Evolutionary conservation across 1,140 invertebrate species (phyloP).

Genomic region (Colletes gigas): DNA sequence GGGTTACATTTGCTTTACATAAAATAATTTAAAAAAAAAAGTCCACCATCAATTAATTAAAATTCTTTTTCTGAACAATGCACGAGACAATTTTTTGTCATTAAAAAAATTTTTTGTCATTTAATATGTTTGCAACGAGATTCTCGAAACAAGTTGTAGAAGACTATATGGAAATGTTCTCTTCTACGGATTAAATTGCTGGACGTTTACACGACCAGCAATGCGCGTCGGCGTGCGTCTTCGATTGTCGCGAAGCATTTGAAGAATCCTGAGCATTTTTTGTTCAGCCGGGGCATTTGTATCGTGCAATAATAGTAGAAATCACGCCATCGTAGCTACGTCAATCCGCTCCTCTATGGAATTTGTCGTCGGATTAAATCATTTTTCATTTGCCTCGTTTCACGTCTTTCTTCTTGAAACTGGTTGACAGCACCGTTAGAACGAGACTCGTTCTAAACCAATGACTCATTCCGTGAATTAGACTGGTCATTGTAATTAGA

Average conservation of each 20-base stretch:
- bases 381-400: neutral
- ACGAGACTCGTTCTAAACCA: no score
- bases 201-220: neutral
- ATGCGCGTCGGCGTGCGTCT: constrained; percentile 1
- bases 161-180: neutral
- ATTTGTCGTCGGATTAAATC: neutral
- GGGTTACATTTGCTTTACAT: no score
- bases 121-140: neutral
- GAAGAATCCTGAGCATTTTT: constrained; percentile 13
- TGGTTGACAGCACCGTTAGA: no score
- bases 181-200: neutral
- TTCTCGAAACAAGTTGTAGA: neutral
- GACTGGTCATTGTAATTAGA: no score
- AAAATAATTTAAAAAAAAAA: no score
- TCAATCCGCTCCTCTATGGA: neutral
- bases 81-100: no score
- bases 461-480: no score
- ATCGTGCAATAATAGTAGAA: neutral
- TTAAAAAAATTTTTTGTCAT: no score
- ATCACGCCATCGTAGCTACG: neutral
- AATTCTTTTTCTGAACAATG: no score
- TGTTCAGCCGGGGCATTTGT: neutral
- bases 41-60: no score
- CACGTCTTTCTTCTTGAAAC: no score
- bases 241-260: constrained; percentile 4